Evolutionary conservation across 2,113 vertebrate species (phyloP).

Genomic region (Myiozetetes cayanensis): DNA sequence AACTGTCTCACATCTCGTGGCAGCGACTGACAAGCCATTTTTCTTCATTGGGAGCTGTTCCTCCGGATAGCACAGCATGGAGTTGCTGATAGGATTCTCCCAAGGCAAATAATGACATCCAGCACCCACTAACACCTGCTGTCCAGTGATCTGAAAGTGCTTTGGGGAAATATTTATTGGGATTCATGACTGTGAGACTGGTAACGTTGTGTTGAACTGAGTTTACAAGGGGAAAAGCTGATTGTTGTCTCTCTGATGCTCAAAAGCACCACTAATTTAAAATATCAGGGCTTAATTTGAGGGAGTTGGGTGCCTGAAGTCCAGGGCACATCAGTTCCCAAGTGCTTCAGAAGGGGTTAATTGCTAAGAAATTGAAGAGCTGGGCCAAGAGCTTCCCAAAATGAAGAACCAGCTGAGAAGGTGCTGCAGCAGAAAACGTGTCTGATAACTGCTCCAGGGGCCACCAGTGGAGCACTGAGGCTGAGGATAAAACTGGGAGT

Average conservation of each 20-base stretch:
- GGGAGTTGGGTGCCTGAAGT: not conserved
- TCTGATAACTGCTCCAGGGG: not conserved
- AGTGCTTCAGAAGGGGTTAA: not conserved
- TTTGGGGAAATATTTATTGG: not conserved
- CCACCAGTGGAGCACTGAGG: not conserved
- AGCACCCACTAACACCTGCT: not conserved
- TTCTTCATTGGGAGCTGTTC: conserved; percentile 50
- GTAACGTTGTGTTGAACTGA: not conserved
- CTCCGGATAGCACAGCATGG: not conserved
- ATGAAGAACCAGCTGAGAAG: not conserved
- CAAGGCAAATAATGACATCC: not conserved
- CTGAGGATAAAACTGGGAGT: conserved; percentile 22
- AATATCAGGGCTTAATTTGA: not conserved
- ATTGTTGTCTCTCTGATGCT: not conserved
- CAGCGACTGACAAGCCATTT: conserved; percentile 57
- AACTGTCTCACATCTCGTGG: not conserved
- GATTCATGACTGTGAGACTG: not conserved
- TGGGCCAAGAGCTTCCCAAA: not conserved
- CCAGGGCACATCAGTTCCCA: not conserved
- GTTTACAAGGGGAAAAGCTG: not conserved
- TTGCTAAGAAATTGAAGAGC: not conserved
- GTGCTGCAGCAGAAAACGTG: not conserved
- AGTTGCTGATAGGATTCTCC: not conserved
- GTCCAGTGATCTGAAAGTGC: not conserved
- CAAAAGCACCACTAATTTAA: not conserved